Conservation (phyloP, 2,797 vertebrate genomes). For the Potorous gilbertii region DNA sequence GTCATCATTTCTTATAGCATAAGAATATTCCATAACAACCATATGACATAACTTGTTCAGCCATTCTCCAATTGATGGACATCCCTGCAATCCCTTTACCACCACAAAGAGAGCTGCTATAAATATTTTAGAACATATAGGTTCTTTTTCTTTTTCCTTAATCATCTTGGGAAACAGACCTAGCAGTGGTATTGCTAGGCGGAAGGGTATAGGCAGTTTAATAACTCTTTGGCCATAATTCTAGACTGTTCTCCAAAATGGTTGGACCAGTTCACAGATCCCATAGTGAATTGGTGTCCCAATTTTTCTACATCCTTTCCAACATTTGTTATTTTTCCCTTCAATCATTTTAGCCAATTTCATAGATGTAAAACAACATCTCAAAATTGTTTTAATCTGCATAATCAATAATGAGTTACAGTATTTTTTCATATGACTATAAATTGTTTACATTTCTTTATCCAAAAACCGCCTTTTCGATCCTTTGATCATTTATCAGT, state of each 20-base stretch:
- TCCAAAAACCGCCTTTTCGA: neutral
- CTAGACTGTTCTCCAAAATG: neutral
- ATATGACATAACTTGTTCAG: neutral
- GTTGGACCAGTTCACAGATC: neutral
- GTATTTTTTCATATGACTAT: neutral
- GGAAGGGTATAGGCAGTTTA: neutral
- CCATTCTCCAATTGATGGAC: neutral
- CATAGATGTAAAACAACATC: neutral
- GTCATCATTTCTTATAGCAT: neutral
- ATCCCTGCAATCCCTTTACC: neutral
- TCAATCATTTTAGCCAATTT: neutral
- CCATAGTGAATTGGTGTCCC: neutral
- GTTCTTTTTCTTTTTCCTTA: neutral
- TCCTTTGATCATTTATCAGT: neutral
- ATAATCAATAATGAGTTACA: neutral
- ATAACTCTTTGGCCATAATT: neutral
- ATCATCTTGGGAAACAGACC: neutral
- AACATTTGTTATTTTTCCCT: neutral
- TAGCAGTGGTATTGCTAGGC: neutral
- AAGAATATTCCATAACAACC: neutral
- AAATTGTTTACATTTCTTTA: neutral
- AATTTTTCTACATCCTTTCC: neutral
- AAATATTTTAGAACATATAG: neutral
- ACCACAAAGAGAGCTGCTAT: neutral
- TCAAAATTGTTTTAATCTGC: neutral